Percentiles rank a stretch among this genome's conserved stretches.
These are phyloP conservation scores for Bothrops jararaca DNA, from an alignment of 2,113 vertebrate genomes.

Conservation along the genomic window DNA sequence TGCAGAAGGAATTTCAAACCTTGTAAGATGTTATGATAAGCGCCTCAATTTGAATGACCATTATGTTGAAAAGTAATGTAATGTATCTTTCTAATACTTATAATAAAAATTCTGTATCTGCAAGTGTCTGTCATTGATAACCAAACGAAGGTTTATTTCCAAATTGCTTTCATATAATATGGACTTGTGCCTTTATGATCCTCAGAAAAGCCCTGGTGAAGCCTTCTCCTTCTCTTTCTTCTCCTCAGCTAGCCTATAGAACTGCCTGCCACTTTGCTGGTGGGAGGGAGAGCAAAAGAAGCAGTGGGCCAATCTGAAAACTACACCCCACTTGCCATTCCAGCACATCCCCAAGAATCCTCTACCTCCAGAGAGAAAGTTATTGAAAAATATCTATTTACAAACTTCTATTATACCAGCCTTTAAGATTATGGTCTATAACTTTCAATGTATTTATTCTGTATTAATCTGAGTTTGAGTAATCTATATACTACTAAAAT, in stretches of 20 bases:
- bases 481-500: not conserved
- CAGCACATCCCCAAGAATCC: accelerated
- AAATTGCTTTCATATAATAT: not conserved
- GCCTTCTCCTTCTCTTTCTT: too few relatives aligned
- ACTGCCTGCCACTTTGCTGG: not conserved
- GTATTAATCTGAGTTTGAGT: not conserved
- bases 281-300: not conserved
- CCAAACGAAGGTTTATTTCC: too few relatives aligned
- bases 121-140: too few relatives aligned
- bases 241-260: not conserved
- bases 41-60: too few relatives aligned
- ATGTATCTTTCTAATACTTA: too few relatives aligned
- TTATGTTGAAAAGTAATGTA: too few relatives aligned
- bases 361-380: not conserved
- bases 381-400: not conserved
- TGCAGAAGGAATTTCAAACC: too few relatives aligned
- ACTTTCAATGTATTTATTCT: not conserved
- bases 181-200: not conserved
- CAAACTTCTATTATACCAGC: not conserved
- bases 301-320: not conserved
- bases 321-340: not conserved
- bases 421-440: not conserved
- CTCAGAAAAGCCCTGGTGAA: not conserved
- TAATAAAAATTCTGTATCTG: too few relatives aligned
- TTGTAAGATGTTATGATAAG: too few relatives aligned